A percentile compares a stretch with the other conserved stretches of the same genome.
phyloP scores from a whole-genome alignment of 2,888 invertebrate species.

The Lasioglossum malachurum region DNA sequence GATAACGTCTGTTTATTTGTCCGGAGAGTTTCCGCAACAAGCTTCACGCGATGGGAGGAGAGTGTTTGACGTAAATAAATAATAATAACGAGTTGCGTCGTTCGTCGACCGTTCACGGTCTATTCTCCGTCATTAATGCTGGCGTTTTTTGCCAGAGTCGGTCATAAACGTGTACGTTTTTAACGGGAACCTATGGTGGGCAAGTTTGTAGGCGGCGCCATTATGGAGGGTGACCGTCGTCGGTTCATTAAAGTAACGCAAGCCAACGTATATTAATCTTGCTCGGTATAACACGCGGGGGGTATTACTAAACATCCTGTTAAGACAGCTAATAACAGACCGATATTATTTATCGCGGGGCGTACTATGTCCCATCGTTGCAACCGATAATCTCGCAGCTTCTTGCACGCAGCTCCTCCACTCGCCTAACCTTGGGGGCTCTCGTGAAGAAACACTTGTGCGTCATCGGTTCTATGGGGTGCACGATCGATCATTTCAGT shows the following conservation, averaged over 20 bases:
- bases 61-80: background rate
- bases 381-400: background rate
- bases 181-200: slow-evolving; percentile 25
- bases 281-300: slow-evolving; percentile 67
- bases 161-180: slow-evolving; percentile 52
- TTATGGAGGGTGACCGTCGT: slow-evolving; percentile 58
- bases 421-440: background rate
- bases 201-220: slow-evolving; percentile 54
- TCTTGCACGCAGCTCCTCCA: background rate
- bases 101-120: slow-evolving; percentile 1
- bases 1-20: background rate
- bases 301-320: slow-evolving; percentile 70
- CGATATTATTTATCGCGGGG: slow-evolving; percentile 67
- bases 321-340: slow-evolving; percentile 70
- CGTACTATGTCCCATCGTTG: background rate
- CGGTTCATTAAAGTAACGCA: slow-evolving; percentile 76
- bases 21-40: background rate
- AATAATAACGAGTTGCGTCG: background rate
- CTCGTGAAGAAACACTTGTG: background rate
- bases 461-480: background rate
- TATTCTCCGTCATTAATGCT: slow-evolving; percentile 12
- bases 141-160: background rate
- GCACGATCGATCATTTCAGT: background rate
- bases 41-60: background rate
- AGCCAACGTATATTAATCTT: slow-evolving; percentile 75